Base-by-base conservation (phyloP, 1,140 invertebrate genomes). In the Pseudobourletiella spinata region DNA sequence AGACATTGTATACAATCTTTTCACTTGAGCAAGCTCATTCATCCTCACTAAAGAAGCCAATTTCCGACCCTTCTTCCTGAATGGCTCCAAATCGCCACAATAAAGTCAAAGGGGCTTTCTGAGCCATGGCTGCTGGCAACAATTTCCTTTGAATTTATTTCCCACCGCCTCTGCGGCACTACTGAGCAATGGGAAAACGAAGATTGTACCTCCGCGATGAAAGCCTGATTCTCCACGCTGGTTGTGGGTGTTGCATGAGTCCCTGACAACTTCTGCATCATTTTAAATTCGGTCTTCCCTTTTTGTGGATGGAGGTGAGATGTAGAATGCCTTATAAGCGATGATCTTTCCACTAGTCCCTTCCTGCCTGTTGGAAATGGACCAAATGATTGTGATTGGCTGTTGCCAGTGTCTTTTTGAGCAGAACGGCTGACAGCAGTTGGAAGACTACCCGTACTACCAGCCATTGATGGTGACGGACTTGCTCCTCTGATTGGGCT, bases 271-370 rank as follows among this genome's bases (percentile, higher is more conserved):
- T 67, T 70, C 30, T 67, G 63, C 4, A 65, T 60, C 68, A 70
- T 70, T 80, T 84, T 68, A 84, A 83, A 59, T 80, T 80, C 55
- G 82, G 80, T 6, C 81, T 67, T 60, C 86, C 35, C 84, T 65
- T 84, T 82, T 50, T 72, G 63, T 3, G 72, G 71, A 68, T 75
- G 71, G 15, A 71, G 63, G 35, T 71, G 68, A 24, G 73, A 68
- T 24, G 73, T 76, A 35, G 74, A 80, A 76, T 97, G 93, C 69
- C 89, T 87, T 58, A 96, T 95, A 8, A 97, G 79, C 15, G 88
- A 86, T 24, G 90, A 91, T 69, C 89, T 86, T 73, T 95, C 92
- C 16, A 92, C 89, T 3, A 93, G 76, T 22, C 88, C 88, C 71
- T 87, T 86, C 50, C 88, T 81, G 46, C 88, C 85, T 75, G 71